Evolutionary conservation across 2,888 invertebrate species (phyloP).

Genomic region (Danaus chrysippus): DNA sequence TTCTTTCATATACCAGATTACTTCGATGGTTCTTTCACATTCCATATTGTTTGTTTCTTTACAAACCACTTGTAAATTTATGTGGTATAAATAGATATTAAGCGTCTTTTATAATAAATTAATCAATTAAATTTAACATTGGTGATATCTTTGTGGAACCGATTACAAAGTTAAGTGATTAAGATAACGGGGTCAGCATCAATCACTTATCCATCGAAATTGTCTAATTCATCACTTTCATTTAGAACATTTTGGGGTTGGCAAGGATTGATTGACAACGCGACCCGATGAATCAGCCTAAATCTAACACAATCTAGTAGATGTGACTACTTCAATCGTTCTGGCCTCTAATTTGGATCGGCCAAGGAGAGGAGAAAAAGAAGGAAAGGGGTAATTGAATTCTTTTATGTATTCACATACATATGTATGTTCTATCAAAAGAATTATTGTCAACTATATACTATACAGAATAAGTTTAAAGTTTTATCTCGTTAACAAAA

Average conservation of each 20-base stretch:
- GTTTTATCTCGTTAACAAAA: too few species aligned
- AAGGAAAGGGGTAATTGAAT: too few species aligned
- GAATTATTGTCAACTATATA: too few species aligned
- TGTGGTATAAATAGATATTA: too few species aligned
- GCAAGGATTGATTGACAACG: slow-evolving; percentile 30
- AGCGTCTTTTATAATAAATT: neutral
- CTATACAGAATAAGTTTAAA: too few species aligned
- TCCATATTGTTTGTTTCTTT: too few species aligned
- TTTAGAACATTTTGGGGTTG: slow-evolving; percentile 26
- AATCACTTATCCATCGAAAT: slow-evolving; percentile 27
- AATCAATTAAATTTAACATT: neutral
- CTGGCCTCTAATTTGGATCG: neutral
- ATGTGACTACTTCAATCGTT: neutral
- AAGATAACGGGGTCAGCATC: slow-evolving; percentile 17
- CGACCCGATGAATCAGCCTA: slow-evolving; percentile 14
- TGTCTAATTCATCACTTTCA: slow-evolving; percentile 28
- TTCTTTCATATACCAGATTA: too few species aligned
- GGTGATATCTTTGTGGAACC: neutral
- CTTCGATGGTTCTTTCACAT: too few species aligned
- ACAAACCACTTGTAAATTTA: too few species aligned
- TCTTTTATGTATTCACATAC: too few species aligned
- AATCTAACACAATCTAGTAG: slow-evolving; percentile 5
- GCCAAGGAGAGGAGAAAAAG: neutral
- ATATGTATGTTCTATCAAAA: too few species aligned
- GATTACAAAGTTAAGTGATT: slow-evolving; percentile 4